Base-by-base conservation (phyloP, 1,140 invertebrate genomes). In the Kradibia gibbosae region DNA sequence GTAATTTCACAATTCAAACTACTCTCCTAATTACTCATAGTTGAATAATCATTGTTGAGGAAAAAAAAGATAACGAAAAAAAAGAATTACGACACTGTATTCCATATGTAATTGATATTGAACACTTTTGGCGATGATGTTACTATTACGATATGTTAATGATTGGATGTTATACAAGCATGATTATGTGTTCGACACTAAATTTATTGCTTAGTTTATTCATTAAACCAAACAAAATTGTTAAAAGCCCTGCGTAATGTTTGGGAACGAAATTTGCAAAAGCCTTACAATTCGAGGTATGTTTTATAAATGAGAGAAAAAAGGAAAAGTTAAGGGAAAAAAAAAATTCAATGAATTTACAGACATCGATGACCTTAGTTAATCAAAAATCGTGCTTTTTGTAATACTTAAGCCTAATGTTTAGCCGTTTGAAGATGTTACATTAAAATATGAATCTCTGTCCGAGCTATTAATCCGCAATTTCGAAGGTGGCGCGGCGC, bases 1-100 rank as follows among this genome's bases (percentile, higher is more conserved):
- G 74, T 82, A 82, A 82, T 82, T 82, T 78, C 74, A 82, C 73
- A 55, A 55, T 78, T 28, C 10, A 57, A 74, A 8, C 45, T 74
- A 79, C 77, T 55, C 77, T 55, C 53, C 22, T 73, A 17, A 65
- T 45, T 79, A 73, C 75, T 25, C n/a, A 36, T 42, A 48, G 39
- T 78, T 79, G 70, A 53, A 67, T 79, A 78, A 39, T 82, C 70
- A 78, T 74, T 74, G 45, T 82, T 79, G 36, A 74, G 34, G 10
- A 74, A 65, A 82, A 78, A 78, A 17, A 15, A 28, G 45, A 72
- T 62, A 57, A 25, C 4, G 22, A 75, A 65, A 67, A 78, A 82
- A 82, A 82, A 50, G 48, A n/a, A 62, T 62, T 73, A 70, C 17
- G 42, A 72, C 81, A 42, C 67, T 62, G 50, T 53, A 53, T 1